A percentile compares a stretch with the other conserved stretches of the same genome.
phyloP scores from a whole-genome alignment of 2,797 vertebrate genomes.

The Pipistrellus pygmaeus region DNA sequence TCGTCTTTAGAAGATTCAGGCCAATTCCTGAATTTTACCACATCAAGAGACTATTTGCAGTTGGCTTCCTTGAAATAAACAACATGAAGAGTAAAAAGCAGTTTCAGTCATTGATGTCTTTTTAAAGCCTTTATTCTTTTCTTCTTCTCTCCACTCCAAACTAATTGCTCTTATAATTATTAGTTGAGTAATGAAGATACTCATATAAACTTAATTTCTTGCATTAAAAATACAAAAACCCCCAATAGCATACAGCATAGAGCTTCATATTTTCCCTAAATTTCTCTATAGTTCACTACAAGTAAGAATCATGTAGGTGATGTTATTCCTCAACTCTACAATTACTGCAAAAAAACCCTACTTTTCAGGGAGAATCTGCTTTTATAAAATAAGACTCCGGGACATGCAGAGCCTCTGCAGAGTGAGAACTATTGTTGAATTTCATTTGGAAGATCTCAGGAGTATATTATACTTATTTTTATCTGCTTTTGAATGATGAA shows the following conservation, averaged over 20 bases:
- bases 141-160: conserved; percentile 16
- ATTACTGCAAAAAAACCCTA: not conserved
- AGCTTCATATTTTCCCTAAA: not conserved
- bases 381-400: conserved; percentile 29
- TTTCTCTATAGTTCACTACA: not conserved
- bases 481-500: conserved; percentile 30
- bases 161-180: conserved; percentile 54
- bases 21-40: conserved; percentile 32
- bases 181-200: not conserved
- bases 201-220: not conserved
- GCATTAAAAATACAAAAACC: conserved; percentile 7
- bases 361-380: conserved; percentile 47
- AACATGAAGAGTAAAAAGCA: conserved; percentile 37
- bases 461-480: conserved; percentile 22
- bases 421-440: not conserved
- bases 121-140: conserved; percentile 42
- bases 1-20: conserved; percentile 46
- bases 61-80: conserved; percentile 62
- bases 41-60: conserved; percentile 55
- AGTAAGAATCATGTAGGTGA: not conserved
- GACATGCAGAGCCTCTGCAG: not conserved
- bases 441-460: not conserved
- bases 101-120: not conserved
- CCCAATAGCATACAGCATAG: not conserved
- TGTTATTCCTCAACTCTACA: conserved; percentile 15